These are phyloP conservation scores for Butorides virescens DNA, from an alignment of 2,113 vertebrate genomes.

Conservation along the genomic window DNA sequence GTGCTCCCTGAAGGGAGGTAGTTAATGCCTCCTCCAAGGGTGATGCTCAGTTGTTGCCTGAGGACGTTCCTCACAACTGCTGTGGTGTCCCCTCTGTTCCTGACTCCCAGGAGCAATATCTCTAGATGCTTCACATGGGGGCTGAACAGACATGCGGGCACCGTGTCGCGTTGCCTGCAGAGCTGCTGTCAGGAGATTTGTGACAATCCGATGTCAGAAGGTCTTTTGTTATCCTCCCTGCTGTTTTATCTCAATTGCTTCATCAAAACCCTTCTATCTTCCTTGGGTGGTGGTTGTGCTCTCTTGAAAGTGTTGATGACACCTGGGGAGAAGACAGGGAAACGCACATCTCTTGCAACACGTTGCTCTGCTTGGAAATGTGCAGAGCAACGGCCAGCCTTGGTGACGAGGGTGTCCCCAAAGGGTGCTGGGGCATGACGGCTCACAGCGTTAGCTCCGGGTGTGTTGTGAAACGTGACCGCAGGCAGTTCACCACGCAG, in stretches of 20 bases:
- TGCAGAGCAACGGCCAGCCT: not conserved
- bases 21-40: not conserved
- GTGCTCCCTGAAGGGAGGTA: not conserved
- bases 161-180: not conserved
- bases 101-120: not conserved
- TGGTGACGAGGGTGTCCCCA: not conserved
- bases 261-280: not conserved
- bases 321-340: not conserved
- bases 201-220: fast-evolving
- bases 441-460: fast-evolving
- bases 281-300: not conserved
- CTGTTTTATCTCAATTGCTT: not conserved
- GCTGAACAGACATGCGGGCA: not conserved
- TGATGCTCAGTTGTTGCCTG: fast-evolving
- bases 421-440: not conserved
- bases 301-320: not conserved
- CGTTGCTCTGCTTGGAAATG: not conserved
- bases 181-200: not conserved
- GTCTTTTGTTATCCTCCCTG: not conserved
- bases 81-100: not conserved
- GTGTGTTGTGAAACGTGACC: not conserved
- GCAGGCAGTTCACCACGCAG: not conserved
- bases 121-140: not conserved
- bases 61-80: not conserved
- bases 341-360: not conserved